Conservation (phyloP, 2,797 vertebrate genomes). For the Pipistrellus nathusii region DNA sequence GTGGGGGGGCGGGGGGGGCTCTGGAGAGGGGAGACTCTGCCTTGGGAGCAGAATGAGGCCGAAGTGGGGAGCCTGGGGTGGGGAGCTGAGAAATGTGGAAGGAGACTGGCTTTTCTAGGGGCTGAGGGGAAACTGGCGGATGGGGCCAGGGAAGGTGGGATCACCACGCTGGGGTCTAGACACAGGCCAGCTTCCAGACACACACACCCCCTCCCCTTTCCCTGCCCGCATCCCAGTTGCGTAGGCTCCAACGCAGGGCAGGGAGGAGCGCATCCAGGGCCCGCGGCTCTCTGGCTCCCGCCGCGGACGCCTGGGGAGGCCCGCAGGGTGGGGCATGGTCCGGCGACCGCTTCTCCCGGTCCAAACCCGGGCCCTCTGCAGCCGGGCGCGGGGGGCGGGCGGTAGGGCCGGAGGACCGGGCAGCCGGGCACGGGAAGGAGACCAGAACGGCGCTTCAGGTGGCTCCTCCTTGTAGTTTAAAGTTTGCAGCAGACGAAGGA, state of each 20-base stretch:
- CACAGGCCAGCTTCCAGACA: background rate
- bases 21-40: background rate
- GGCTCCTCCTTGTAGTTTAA: conserved; percentile 63
- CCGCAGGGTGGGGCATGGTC: background rate
- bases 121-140: background rate
- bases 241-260: background rate
- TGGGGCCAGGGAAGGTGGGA: background rate
- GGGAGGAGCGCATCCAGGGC: background rate
- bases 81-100: background rate
- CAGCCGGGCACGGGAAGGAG: background rate
- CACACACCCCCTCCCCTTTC: too few species aligned
- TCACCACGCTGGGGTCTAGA: background rate
- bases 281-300: background rate
- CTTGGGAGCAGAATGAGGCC: background rate
- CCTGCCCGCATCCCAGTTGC: background rate
- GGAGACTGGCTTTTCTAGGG: background rate
- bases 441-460: conserved; percentile 65
- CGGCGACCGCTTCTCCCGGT: background rate
- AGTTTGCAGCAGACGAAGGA: conserved; percentile 64
- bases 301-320: background rate
- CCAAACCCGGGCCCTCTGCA: background rate
- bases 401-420: background rate
- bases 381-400: background rate
- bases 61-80: background rate
- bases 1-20: too few species aligned